A percentile compares a stretch with the other conserved stretches of the same genome.
Conservation (phyloP, 1,140 invertebrate species). For the Brachionus rotundiformis region DNA sequence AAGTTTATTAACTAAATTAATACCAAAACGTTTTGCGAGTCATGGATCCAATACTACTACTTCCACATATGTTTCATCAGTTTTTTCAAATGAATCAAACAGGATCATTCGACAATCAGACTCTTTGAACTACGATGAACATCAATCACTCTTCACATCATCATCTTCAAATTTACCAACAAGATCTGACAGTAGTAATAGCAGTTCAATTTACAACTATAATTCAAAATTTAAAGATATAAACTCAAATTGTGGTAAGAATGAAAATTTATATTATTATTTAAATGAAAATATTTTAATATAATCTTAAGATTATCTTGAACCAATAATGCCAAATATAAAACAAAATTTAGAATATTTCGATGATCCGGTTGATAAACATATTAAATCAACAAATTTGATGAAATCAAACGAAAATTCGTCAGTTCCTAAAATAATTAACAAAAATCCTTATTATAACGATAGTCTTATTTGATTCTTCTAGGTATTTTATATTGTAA, state of each 20-base stretch:
- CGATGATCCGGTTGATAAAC: not conserved
- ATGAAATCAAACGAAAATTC: not conserved
- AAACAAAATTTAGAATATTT: conserved; percentile 45
- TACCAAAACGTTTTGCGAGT: not conserved
- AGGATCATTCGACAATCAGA: not conserved
- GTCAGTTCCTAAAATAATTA: not conserved
- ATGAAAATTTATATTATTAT: not conserved
- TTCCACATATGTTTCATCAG: conserved; percentile 24
- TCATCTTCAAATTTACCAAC: conserved; percentile 4
- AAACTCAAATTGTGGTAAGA: conserved; percentile 18
- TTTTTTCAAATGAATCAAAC: not conserved
- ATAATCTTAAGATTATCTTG: conserved; percentile 29
- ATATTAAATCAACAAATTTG: not conserved
- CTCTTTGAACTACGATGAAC: conserved; percentile 12
- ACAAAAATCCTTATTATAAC: conserved; percentile 17
- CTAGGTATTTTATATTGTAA: not conserved
- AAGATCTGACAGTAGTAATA: conserved; percentile 1
- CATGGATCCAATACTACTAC: not conserved
- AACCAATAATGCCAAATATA: conserved; percentile 19
- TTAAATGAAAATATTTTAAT: not conserved
- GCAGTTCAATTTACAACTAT: conserved; percentile 32
- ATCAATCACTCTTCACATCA: conserved; percentile 10
- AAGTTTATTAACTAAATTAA: not conserved
- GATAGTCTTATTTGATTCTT: not conserved
- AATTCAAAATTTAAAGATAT: conserved; percentile 9